phyloP scores from a whole-genome alignment of 2,113 vertebrate genomes.

The Saguinus imperator region DNA sequence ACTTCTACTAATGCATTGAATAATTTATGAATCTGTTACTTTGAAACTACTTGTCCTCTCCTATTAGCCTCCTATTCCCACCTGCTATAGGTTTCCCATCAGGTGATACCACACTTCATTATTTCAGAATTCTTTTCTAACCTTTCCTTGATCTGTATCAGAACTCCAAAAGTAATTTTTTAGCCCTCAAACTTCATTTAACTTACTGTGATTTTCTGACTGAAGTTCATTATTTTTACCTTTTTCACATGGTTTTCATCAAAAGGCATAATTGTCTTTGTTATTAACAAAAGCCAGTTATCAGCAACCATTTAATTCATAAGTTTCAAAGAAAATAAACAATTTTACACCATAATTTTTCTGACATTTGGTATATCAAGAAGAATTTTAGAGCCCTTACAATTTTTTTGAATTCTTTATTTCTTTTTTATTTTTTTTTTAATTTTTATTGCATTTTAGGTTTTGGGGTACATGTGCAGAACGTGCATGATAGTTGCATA shows the following conservation, averaged over 20 bases:
- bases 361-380: background rate
- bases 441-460: too few species aligned
- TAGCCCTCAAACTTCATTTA: background rate
- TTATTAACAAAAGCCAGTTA: constrained; percentile 5
- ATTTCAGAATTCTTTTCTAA: background rate
- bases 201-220: background rate
- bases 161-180: background rate
- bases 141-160: background rate
- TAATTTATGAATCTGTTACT: background rate
- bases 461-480: too few species aligned
- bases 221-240: background rate
- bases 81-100: background rate
- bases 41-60: background rate
- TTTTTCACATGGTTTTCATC: background rate
- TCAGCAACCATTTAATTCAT: background rate
- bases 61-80: background rate
- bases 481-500: too few species aligned
- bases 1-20: background rate
- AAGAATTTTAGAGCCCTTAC: background rate
- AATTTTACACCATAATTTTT: background rate
- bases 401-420: background rate
- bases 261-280: background rate
- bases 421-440: too few species aligned
- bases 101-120: background rate
- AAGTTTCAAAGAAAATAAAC: constrained; percentile 4